phyloP scores from a whole-genome alignment of 1,140 invertebrate genomes.

The Hypothenemus hampei region DNA sequence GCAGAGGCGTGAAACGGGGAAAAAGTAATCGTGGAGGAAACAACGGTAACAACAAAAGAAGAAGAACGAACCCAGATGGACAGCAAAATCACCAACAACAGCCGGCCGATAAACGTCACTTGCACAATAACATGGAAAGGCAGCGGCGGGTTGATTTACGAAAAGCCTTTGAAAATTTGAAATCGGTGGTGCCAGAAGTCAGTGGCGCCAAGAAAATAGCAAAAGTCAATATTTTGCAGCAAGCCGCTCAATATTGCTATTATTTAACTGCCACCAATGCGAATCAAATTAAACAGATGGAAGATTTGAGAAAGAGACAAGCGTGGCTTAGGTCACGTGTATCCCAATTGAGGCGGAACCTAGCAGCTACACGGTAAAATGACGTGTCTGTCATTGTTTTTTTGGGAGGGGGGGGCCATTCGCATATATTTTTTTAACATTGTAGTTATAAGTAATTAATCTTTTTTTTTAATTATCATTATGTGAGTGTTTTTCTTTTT shows the following conservation, averaged over 20 bases:
- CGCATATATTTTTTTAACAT: background rate
- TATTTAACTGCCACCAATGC: constrained; percentile 56
- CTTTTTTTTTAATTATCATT: background rate
- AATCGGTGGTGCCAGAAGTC: constrained; percentile 71
- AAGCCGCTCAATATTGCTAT: constrained; percentile 68
- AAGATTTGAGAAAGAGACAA: constrained; percentile 55
- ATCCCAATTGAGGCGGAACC: constrained; percentile 35
- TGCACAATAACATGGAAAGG: constrained; percentile 88
- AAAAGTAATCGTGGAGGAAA: constrained; percentile 18
- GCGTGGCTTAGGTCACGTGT: constrained; percentile 52
- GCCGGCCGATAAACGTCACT: constrained; percentile 69
- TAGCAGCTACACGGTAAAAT: constrained; percentile 35
- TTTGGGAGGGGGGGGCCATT: background rate
- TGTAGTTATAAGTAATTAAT: background rate
- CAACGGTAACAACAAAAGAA: constrained; percentile 45
- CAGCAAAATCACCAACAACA: no score
- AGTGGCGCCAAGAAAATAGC: constrained; percentile 72
- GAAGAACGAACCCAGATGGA: constrained; percentile 47
- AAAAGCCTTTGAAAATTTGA: constrained; percentile 74
- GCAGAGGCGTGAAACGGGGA: constrained; percentile 20
- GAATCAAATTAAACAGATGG: constrained; percentile 45
- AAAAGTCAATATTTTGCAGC: constrained; percentile 79
- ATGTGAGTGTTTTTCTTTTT: background rate
- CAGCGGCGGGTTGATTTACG: constrained; percentile 79
- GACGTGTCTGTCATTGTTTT: background rate